These are phyloP conservation scores for Drosophila kambysellisi DNA, from an alignment of 2,888 invertebrate species.

Conservation along the genomic window DNA sequence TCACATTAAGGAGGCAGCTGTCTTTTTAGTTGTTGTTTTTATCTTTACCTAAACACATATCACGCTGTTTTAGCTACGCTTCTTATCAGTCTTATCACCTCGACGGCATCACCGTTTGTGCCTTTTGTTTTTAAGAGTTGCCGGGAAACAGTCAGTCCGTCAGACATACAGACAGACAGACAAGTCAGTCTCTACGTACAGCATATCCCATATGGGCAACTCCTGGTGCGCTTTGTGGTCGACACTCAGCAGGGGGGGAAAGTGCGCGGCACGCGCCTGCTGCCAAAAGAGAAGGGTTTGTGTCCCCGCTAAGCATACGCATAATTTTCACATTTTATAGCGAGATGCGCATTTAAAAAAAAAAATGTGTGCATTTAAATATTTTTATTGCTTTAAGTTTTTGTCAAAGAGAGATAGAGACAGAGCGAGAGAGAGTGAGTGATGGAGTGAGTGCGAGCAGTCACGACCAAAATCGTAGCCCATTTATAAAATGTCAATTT, in stretches of 20 bases:
- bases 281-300: conserved; percentile 51
- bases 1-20: conserved; percentile 51
- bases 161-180: neutral
- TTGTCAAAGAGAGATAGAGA: neutral
- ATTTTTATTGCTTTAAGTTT: conserved; percentile 77
- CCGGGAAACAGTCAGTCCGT: conserved; percentile 20
- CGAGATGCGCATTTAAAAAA: conserved; percentile 54
- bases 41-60: conserved; percentile 5
- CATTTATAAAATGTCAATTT: conserved; percentile 82
- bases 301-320: conserved; percentile 62
- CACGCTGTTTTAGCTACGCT: conserved; percentile 40
- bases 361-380: conserved; percentile 57
- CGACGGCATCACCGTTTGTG: conserved; percentile 13
- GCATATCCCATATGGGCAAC: conserved; percentile 53
- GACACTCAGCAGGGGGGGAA: conserved; percentile 60
- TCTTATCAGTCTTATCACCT: conserved; percentile 59
- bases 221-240: conserved; percentile 70
- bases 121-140: conserved; percentile 39
- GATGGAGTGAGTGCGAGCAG: neutral
- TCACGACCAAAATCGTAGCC: conserved; percentile 47
- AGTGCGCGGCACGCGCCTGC: conserved; percentile 63
- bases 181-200: conserved; percentile 7
- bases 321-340: conserved; percentile 72
- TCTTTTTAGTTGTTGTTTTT: conserved; percentile 6
- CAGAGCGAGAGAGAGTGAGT: neutral